Percentiles rank a stretch among this genome's conserved stretches.
Evolutionary conservation across 2,113 vertebrate genomes (phyloP).

Genomic region (Tragelaphus imberbis): DNA sequence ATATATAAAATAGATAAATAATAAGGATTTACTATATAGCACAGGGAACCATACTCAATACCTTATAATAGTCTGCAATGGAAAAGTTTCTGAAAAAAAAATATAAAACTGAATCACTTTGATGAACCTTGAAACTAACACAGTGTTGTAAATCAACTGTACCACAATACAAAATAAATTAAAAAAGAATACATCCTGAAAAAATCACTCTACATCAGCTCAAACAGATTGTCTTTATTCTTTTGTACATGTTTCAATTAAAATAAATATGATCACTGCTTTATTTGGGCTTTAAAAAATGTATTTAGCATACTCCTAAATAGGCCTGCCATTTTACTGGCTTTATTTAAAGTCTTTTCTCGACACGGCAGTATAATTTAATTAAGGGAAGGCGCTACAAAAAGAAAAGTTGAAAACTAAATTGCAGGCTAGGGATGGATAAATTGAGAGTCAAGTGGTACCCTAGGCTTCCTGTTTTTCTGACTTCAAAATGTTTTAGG

Average conservation of each 20-base stretch:
- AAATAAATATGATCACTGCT: neutral
- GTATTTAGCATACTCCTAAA: constrained; percentile 8
- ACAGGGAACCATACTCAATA: neutral
- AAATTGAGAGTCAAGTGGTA: constrained; percentile 45
- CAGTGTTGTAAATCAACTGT: neutral
- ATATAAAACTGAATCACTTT: neutral
- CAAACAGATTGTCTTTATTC: neutral
- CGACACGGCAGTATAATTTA: constrained; percentile 33
- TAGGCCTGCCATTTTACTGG: constrained; percentile 14
- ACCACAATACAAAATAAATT: neutral
- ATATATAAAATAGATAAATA: neutral
- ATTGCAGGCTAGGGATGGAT: constrained; percentile 33
- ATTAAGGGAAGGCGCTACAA: constrained; percentile 51
- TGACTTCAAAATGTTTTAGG: constrained; percentile 11
- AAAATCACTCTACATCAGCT: neutral
- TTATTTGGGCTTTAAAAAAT: neutral
- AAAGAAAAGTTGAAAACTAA: constrained; percentile 43
- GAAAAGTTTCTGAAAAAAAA: neutral
- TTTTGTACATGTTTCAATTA: neutral
- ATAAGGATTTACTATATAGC: neutral
- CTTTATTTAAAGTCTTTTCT: constrained; percentile 35
- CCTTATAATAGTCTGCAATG: neutral
- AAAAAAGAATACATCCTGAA: neutral
- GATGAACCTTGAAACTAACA: neutral
- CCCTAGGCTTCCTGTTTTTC: constrained; percentile 60